Conservation (phyloP, 1,140 invertebrate genomes). For the Mycetomoellerius zeteki region DNA sequence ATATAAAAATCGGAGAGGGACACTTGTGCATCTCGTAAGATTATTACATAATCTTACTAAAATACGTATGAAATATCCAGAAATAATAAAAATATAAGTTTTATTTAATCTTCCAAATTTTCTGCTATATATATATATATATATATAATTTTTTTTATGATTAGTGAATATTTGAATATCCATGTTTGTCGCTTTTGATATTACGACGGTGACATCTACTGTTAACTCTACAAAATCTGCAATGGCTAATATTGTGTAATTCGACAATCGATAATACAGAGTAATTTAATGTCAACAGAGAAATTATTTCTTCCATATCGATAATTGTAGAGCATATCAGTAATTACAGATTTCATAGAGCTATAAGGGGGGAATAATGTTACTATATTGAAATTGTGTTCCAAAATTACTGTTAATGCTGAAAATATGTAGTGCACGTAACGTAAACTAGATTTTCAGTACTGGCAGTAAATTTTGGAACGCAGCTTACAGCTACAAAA, state of each 20-base stretch:
- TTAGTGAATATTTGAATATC: not conserved
- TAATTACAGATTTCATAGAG: not conserved
- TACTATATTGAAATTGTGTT: not conserved
- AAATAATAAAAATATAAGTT: slow-evolving; percentile 28
- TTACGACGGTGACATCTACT: not conserved
- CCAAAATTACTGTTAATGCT: too few species aligned
- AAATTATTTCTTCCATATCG: not conserved
- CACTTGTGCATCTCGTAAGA: not conserved
- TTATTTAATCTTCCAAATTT: slow-evolving; percentile 2
- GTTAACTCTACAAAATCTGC: not conserved
- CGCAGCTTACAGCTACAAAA: not conserved
- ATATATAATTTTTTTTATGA: not conserved
- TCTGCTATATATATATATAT: not conserved
- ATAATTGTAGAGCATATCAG: not conserved
- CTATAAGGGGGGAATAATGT: not conserved
- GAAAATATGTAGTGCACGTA: too few species aligned
- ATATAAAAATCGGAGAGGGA: too few species aligned
- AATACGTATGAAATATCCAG: slow-evolving; percentile 12
- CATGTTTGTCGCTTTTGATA: not conserved
- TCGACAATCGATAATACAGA: slow-evolving; percentile 10
- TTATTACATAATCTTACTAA: not conserved
- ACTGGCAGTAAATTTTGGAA: too few species aligned
- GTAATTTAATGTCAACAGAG: not conserved
- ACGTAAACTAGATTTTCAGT: too few species aligned
- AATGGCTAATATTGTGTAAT: not conserved